A percentile compares a stretch with the other conserved stretches of the same genome.
Conservation (phyloP, 1,140 invertebrate genomes). For the Sesamia nonagrioides region DNA sequence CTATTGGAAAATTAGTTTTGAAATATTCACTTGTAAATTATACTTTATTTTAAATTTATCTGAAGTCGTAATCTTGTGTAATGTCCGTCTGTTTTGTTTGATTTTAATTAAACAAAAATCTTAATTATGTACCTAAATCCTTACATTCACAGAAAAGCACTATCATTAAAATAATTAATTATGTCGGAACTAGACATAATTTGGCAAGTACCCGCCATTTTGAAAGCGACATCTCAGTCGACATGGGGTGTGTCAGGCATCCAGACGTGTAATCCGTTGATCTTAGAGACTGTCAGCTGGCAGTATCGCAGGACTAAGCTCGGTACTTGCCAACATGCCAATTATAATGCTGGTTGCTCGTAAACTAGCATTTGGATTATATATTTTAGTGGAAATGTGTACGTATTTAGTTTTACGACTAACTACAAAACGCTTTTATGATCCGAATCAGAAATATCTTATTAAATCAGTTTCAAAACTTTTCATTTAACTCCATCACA, state of each 20-base stretch:
- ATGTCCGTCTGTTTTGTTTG: not conserved
- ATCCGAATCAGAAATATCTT: too few relatives aligned
- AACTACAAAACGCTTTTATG: too few relatives aligned
- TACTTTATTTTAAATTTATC: not conserved
- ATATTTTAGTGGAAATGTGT: not conserved
- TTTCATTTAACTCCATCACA: not conserved
- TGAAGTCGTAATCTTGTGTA: not conserved
- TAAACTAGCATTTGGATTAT: constrained; percentile 8
- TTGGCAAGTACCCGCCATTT: constrained; percentile 16
- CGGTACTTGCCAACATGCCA: constrained; percentile 25
- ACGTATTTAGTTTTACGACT: too few relatives aligned
- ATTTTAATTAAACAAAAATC: not conserved
- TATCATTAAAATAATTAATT: not conserved
- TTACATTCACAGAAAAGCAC: not conserved
- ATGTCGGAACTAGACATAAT: not conserved
- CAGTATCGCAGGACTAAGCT: constrained; percentile 22
- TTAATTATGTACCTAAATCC: not conserved
- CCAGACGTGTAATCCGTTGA: constrained; percentile 31
- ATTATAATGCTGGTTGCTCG: constrained; percentile 18
- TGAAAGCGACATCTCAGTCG: not conserved
- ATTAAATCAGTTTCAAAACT: too few relatives aligned
- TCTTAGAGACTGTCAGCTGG: constrained; percentile 28
- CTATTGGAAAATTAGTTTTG: constrained; percentile 26
- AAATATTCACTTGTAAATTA: not conserved
- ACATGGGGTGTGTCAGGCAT: constrained; percentile 8